Conservation (phyloP, 1,140 invertebrate genomes). For the Vanessa tameamea region DNA sequence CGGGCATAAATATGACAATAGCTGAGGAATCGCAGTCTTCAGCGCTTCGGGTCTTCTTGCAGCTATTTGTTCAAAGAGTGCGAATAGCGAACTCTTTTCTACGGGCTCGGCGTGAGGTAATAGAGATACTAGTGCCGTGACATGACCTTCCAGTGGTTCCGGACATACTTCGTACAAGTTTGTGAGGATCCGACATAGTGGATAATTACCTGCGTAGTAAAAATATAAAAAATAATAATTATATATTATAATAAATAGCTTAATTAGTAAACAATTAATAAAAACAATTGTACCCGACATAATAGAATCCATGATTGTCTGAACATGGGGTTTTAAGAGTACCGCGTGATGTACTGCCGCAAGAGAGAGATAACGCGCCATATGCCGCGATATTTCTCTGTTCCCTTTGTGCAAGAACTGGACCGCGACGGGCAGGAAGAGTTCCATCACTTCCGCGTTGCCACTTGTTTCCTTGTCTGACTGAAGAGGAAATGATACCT, state of each 20-base stretch:
- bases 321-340: constrained; percentile 91
- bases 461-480: constrained; percentile 88
- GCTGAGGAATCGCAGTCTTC: constrained; percentile 88
- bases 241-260: not conserved
- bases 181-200: constrained; percentile 90
- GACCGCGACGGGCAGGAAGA: constrained; percentile 93
- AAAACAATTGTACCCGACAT: constrained; percentile 84
- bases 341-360: constrained; percentile 95
- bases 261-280: too few species aligned
- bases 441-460: constrained; percentile 93
- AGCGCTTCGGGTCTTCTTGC: constrained; percentile 89
- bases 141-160: constrained; percentile 91
- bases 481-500: constrained; percentile 73
- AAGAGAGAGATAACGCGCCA: constrained; percentile 94
- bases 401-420: constrained; percentile 95
- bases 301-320: constrained; percentile 94
- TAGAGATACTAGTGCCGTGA: constrained; percentile 89
- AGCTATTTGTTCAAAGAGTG: constrained; percentile 90
- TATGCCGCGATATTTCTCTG: constrained; percentile 91
- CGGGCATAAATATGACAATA: constrained; percentile 85
- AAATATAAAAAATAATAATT: not conserved
- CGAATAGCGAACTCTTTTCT: constrained; percentile 91
- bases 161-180: constrained; percentile 93
- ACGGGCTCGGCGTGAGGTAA: constrained; percentile 90
- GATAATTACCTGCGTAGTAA: constrained; percentile 87